A percentile compares a stretch with the other conserved stretches of the same genome.
These are phyloP conservation scores for Spea hammondii DNA, from an alignment of 2,797 vertebrate species.

Conservation along the genomic window DNA sequence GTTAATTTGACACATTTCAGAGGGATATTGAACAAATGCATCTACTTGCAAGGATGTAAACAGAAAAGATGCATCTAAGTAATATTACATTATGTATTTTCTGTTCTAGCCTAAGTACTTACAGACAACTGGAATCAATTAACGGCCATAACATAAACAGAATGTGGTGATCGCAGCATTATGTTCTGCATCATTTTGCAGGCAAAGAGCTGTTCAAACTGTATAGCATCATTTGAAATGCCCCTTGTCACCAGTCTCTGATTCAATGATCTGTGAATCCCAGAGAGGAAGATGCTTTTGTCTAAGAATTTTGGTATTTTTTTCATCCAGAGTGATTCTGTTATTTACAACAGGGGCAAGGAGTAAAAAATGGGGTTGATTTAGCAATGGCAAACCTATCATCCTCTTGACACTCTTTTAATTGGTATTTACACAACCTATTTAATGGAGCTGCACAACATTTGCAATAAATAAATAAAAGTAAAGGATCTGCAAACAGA, in stretches of 20 bases:
- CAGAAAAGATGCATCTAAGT: constrained; percentile 21
- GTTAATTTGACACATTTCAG: constrained; percentile 40
- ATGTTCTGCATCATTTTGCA: constrained; percentile 48
- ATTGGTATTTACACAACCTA: too few relatives aligned
- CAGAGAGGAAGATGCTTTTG: too few relatives aligned
- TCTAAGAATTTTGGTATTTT: too few relatives aligned
- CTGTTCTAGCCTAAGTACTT: constrained; percentile 24
- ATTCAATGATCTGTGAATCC: constrained; percentile 28
- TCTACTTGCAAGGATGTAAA: constrained; percentile 31
- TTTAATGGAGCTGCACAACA: too few relatives aligned
- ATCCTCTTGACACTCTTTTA: too few relatives aligned
- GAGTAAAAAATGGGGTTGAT: too few relatives aligned
- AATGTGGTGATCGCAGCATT: constrained; percentile 47
- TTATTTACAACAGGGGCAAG: too few relatives aligned
- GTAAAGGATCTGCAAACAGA: too few relatives aligned
- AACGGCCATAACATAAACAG: constrained; percentile 44
- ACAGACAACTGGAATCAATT: constrained; percentile 46
- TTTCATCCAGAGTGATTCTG: too few relatives aligned
- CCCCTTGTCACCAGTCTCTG: constrained; percentile 29
- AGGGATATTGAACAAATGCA: constrained; percentile 32
- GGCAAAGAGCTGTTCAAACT: constrained; percentile 44
- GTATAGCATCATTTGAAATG: constrained; percentile 46
- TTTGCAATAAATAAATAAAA: too few relatives aligned
- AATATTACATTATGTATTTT: neutral
- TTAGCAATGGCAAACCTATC: too few relatives aligned